These are phyloP conservation scores for Allolobophora icterica DNA, from an alignment of 2,888 invertebrate genomes.

Conservation along the genomic window DNA sequence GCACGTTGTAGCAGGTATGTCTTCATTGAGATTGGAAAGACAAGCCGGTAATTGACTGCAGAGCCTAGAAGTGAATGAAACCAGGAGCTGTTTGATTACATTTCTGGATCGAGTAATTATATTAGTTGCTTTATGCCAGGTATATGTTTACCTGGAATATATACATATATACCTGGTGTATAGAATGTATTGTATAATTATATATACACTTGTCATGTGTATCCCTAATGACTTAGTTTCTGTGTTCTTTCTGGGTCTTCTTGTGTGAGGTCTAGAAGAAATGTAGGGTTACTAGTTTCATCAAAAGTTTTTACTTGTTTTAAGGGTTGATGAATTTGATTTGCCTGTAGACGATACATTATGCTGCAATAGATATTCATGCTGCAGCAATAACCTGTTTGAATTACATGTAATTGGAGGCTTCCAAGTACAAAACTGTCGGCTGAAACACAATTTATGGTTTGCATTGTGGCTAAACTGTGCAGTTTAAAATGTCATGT, in stretches of 20 bases:
- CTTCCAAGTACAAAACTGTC: not conserved
- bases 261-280: not conserved
- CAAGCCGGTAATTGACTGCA: not conserved
- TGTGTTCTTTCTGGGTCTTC: not conserved
- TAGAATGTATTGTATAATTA: not conserved
- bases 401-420: not conserved
- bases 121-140: not conserved
- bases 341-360: not conserved
- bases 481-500: not conserved
- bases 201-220: not conserved
- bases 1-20: not conserved
- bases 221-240: not conserved
- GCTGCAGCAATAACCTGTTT: not conserved
- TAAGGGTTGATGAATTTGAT: not conserved
- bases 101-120: not conserved
- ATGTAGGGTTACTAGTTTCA: conserved; percentile 3
- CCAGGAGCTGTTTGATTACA: not conserved
- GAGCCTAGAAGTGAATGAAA: not conserved
- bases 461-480: not conserved
- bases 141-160: not conserved
- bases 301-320: not conserved
- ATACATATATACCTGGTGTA: not conserved
- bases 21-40: not conserved
- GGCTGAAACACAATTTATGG: not conserved
- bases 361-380: not conserved